These are phyloP conservation scores for Amphiduros pacificus DNA, from an alignment of 2,888 invertebrate genomes.

Conservation along the genomic window DNA sequence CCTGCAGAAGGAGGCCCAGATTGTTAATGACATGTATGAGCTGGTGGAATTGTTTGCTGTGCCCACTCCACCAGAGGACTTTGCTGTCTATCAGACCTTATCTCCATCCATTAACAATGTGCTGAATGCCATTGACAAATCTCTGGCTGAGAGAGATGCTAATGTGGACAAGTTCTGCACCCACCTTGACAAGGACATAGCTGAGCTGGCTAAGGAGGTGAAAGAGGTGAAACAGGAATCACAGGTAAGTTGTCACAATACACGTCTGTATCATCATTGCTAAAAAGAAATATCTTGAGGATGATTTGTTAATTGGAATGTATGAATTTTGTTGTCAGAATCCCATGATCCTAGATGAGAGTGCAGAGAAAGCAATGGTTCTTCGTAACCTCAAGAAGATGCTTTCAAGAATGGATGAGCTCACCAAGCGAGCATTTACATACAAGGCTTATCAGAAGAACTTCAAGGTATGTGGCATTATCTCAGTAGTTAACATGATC, in stretches of 20 bases:
- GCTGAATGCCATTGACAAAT: conserved; percentile 72
- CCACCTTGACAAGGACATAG: conserved; percentile 78
- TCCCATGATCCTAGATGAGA: conserved; percentile 73
- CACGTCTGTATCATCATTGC: not conserved
- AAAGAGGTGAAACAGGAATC: conserved; percentile 74
- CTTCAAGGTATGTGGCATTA: conserved; percentile 70
- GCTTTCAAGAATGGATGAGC: conserved; percentile 67
- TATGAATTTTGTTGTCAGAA: conserved; percentile 63
- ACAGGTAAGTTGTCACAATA: conserved; percentile 66
- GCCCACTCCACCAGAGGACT: conserved; percentile 72
- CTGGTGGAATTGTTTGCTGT: conserved; percentile 80
- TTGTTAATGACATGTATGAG: conserved; percentile 81
- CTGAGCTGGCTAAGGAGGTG: conserved; percentile 72
- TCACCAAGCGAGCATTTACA: conserved; percentile 72
- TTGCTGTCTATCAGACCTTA: conserved; percentile 59
- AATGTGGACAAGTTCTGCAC: conserved; percentile 73
- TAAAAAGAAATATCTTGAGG: not conserved
- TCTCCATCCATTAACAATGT: conserved; percentile 60
- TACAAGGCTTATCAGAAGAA: conserved; percentile 81
- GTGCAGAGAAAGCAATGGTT: conserved; percentile 69
- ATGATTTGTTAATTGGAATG: not conserved
- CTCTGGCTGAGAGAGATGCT: conserved; percentile 70
- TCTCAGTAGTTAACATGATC: no score
- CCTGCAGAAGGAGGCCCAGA: conserved; percentile 75
- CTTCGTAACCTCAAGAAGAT: conserved; percentile 69